Conservation (phyloP, 2,888 invertebrate genomes). For the Acrobeloides nanus region DNA sequence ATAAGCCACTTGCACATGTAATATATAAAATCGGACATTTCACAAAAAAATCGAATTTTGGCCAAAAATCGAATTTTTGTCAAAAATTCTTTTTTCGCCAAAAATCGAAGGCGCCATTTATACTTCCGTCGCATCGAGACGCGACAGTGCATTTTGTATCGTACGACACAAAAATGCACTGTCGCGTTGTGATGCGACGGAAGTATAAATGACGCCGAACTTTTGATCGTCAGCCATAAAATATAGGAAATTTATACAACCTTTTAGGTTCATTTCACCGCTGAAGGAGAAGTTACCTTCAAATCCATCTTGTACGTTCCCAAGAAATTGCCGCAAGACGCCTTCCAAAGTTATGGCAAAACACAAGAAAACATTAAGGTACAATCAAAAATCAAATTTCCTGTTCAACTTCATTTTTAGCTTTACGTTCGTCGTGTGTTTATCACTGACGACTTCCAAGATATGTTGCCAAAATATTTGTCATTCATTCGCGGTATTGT, state of each 20-base stretch:
- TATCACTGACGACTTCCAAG: slow-evolving; percentile 98
- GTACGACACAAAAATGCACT: no score
- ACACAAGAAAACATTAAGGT: slow-evolving; percentile 58
- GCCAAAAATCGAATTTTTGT: not conserved
- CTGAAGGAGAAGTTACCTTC: slow-evolving; percentile 98
- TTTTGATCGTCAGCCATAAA: not conserved
- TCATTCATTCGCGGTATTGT: slow-evolving; percentile 91
- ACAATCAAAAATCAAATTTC: no score
- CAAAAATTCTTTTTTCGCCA: slow-evolving; percentile 4
- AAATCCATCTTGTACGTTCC: slow-evolving; percentile 91
- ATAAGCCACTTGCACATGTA: slow-evolving; percentile 47
- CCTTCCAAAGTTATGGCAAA: slow-evolving; percentile 89
- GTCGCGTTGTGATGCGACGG: no score
- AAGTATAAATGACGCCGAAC: no score
- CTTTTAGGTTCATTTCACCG: slow-evolving; percentile 79
- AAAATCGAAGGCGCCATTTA: no score
- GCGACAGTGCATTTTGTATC: no score
- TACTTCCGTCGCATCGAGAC: no score
- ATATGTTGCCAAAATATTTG: slow-evolving; percentile 96
- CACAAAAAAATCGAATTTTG: not conserved
- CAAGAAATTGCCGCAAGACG: slow-evolving; percentile 78
- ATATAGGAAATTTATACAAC: no score
- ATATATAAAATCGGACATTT: slow-evolving; percentile 1
- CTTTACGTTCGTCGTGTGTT: slow-evolving; percentile 94
- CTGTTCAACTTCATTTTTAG: slow-evolving; percentile 44